A percentile compares a stretch with the other conserved stretches of the same genome.
These are phyloP conservation scores for Cricetomys ansorgei DNA, from an alignment of 2,113 vertebrate species.

Conservation along the genomic window DNA sequence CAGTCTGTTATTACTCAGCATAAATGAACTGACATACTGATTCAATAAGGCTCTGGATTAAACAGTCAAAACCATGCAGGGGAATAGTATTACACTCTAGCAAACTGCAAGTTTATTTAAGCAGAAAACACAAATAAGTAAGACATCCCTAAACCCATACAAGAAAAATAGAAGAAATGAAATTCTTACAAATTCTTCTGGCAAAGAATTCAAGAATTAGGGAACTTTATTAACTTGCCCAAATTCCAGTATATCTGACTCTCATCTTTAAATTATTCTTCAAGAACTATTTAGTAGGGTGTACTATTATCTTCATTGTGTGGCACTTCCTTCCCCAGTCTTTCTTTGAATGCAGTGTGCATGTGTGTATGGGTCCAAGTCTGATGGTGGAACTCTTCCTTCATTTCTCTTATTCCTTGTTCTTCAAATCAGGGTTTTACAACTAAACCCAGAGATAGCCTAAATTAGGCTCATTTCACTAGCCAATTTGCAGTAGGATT, in stretches of 20 bases:
- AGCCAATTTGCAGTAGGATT: background rate
- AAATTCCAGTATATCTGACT: background rate
- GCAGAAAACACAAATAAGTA: background rate
- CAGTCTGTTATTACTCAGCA: background rate
- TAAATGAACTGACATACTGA: background rate
- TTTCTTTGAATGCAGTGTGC: background rate
- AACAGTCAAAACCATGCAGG: background rate
- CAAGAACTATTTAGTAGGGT: background rate
- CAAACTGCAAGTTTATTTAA: background rate
- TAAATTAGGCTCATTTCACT: background rate
- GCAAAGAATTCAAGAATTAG: conserved; percentile 6
- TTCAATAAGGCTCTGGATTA: background rate
- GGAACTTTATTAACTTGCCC: background rate
- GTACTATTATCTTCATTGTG: background rate
- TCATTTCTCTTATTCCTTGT: background rate
- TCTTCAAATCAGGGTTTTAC: background rate
- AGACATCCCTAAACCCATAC: background rate
- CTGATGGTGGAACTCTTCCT: background rate
- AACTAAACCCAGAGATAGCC: background rate
- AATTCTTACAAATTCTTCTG: background rate
- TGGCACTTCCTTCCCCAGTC: background rate
- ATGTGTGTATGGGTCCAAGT: background rate
- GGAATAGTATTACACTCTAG: background rate
- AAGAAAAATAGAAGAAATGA: background rate
- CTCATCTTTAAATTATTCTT: background rate